These are phyloP conservation scores for Eueides isabella DNA, from an alignment of 1,140 invertebrate genomes.

Conservation along the genomic window DNA sequence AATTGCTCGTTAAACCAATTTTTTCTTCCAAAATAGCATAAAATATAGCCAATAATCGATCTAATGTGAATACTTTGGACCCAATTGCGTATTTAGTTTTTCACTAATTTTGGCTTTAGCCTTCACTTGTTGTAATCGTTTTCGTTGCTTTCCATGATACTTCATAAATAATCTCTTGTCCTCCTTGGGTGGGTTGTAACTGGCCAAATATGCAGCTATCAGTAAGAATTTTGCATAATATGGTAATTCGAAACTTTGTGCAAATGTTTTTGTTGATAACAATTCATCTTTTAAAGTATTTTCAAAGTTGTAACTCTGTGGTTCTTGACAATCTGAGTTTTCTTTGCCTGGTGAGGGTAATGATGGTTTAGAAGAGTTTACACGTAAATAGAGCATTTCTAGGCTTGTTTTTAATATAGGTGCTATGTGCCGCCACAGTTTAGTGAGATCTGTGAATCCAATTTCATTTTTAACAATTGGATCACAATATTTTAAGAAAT, in stretches of 20 bases:
- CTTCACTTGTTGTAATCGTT: slow-evolving; percentile 83
- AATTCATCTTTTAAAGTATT: slow-evolving; percentile 73
- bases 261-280: slow-evolving; percentile 82
- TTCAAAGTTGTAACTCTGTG: slow-evolving; percentile 57
- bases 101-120: slow-evolving; percentile 83
- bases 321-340: slow-evolving; percentile 45
- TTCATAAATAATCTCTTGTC: slow-evolving; percentile 93
- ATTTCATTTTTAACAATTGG: slow-evolving; percentile 84
- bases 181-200: slow-evolving; percentile 93
- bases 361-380: slow-evolving; percentile 66
- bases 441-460: slow-evolving; percentile 84
- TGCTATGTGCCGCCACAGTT: slow-evolving; percentile 90
- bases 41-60: slow-evolving; percentile 94
- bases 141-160: slow-evolving; percentile 85
- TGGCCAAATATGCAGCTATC: slow-evolving; percentile 94
- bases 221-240: slow-evolving; percentile 94
- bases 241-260: slow-evolving; percentile 91
- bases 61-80: slow-evolving; percentile 91
- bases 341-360: slow-evolving; percentile 61
- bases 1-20: slow-evolving; percentile 91
- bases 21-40: slow-evolving; percentile 94
- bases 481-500: slow-evolving; percentile 89
- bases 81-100: slow-evolving; percentile 84
- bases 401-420: slow-evolving; percentile 88
- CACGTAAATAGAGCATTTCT: slow-evolving; percentile 90